Base-by-base conservation (phyloP, 1,140 invertebrate species). In the Hycleus phaleratus region DNA sequence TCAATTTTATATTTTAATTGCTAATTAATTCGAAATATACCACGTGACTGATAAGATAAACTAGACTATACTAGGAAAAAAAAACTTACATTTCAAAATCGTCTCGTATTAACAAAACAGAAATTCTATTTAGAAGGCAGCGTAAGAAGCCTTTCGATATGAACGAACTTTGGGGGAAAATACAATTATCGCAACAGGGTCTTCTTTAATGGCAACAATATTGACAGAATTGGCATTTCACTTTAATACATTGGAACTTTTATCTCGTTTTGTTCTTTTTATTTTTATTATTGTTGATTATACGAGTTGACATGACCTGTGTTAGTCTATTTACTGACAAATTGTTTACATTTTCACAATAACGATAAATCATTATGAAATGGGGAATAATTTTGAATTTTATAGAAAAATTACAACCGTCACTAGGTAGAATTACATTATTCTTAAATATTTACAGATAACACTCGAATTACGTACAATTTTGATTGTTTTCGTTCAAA, bases 171-270 rank as follows among this genome's bases (percentile, higher is more conserved):
- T 32, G 7, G 32, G 32, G 43, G 18, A 45, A 53, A 53, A 53
- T 46, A 53, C 46, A 53, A 53, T 53, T 53, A 53, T 53, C 51
- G 44, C 12, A 2, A 5, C 46, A 53, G 51, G 51, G 51, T 45
- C 51, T 53, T 53, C 51, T 53, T 45, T 32, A 12, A 24, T 26
- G n/a, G 46, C 51, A 53, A 53, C 43, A 53, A 53, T 32, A 32
- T 32, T 53, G 42, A 53, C 45, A 53, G 38, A 53, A 53, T 45
- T 53, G 42, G 51, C 51, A 45, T 53, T 52, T 53, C 51, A 53
- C 51, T 53, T 47, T 12, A 10, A 10, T 25, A 8, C 51, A 18
- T 53, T 32, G 26, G 46, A 53, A 32, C 32, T 32, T 32, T 32
- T 32, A 4, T 32, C 32, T 32, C 32, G 4, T 32, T 32, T 3